Evolutionary conservation across 1,140 invertebrate genomes (phyloP).

Genomic region (Drosophila miranda): DNA sequence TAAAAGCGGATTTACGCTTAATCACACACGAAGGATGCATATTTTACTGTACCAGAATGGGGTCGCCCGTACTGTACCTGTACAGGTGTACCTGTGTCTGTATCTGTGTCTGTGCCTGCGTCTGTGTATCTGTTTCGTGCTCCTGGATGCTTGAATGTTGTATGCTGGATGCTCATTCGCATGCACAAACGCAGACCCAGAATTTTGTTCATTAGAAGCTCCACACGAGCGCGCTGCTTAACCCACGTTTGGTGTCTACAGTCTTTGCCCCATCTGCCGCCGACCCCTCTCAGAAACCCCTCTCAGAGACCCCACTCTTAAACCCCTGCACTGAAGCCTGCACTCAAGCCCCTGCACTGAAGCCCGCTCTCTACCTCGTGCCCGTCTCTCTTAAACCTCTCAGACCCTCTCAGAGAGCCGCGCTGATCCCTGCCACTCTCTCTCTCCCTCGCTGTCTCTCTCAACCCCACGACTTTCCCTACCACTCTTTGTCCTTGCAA

Average conservation of each 20-base stretch:
- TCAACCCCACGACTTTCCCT: no score
- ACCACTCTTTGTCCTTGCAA: conserved; percentile 33
- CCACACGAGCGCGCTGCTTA: conserved; percentile 52
- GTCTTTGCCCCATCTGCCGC: no score
- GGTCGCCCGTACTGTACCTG: no score
- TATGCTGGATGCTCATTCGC: conserved; percentile 44
- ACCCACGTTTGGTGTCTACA: conserved; percentile 40
- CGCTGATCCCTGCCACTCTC: neutral
- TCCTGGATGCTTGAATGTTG: neutral
- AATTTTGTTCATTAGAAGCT: conserved; percentile 69
- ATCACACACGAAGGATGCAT: conserved; percentile 73
- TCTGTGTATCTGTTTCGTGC: neutral
- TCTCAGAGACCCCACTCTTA: no score
- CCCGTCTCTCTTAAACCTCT: no score
- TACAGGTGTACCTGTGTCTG: neutral
- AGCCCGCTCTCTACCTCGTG: neutral
- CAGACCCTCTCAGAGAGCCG: no score
- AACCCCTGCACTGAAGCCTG: neutral
- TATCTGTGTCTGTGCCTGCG: neutral
- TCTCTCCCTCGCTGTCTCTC: neutral
- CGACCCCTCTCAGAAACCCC: neutral
- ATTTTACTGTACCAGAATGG: conserved; percentile 33
- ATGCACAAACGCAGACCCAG: conserved; percentile 28
- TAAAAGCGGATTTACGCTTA: conserved; percentile 67
- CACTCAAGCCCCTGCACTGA: neutral